Percentiles rank a stretch among this genome's conserved stretches.
Conservation (phyloP, 2,888 invertebrate genomes). For the Diogma glabrata region DNA sequence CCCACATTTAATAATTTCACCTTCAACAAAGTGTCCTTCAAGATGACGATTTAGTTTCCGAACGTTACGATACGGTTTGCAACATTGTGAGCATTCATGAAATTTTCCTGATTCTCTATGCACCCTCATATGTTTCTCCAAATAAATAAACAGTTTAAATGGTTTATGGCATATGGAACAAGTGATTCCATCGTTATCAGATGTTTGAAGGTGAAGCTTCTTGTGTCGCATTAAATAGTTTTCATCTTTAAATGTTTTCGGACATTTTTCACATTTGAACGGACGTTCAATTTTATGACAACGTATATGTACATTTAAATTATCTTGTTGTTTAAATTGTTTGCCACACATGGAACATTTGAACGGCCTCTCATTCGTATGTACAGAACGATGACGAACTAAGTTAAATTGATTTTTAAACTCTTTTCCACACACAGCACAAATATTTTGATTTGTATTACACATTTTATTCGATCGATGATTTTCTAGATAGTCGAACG, state of each 20-base stretch:
- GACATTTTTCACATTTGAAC: constrained; percentile 9
- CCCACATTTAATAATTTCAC: neutral
- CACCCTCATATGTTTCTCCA: constrained; percentile 5
- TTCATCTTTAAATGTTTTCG: constrained; percentile 4
- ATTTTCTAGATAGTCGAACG: constrained; percentile 4
- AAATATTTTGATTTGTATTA: constrained; percentile 2
- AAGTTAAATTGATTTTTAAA: constrained; percentile 7
- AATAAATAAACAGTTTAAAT: neutral
- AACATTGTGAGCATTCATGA: constrained; percentile 3
- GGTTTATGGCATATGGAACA: constrained; percentile 2
- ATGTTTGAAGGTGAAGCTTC: neutral
- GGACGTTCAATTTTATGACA: constrained; percentile 1
- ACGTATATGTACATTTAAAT: neutral
- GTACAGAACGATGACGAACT: constrained; percentile 3
- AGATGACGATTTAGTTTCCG: neutral
- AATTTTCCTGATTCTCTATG: neutral
- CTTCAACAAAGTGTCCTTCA: neutral
- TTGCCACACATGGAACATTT: constrained; percentile 7
- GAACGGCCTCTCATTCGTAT: constrained; percentile 4
- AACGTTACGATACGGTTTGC: neutral
- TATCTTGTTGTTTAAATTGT: constrained; percentile 5
- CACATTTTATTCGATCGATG: constrained; percentile 6
- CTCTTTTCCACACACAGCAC: constrained; percentile 1
- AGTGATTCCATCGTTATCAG: neutral
- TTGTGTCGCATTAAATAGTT: neutral